phyloP scores from a whole-genome alignment of 2,113 vertebrate species.

The Globicephala melas region DNA sequence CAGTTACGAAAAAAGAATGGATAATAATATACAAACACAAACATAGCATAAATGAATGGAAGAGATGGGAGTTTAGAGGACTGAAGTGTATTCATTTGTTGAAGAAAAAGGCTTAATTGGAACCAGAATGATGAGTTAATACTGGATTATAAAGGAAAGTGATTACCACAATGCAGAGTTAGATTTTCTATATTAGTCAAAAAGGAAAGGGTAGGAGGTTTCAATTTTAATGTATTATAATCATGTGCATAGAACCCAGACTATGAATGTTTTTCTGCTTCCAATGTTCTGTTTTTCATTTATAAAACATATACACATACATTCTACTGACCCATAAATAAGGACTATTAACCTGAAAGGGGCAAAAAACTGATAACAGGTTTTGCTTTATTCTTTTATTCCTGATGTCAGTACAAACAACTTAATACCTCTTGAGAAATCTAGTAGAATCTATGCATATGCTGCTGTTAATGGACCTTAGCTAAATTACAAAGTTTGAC shows the following conservation, averaged over 20 bases:
- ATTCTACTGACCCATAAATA: background rate
- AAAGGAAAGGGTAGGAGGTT: background rate
- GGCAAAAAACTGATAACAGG: background rate
- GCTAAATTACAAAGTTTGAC: background rate
- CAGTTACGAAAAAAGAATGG: background rate
- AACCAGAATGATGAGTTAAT: background rate
- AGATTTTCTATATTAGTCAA: background rate
- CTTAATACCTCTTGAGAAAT: background rate
- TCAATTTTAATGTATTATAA: background rate
- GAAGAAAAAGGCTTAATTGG: background rate
- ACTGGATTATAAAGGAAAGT: background rate
- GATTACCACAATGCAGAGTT: background rate
- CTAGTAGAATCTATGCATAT: background rate
- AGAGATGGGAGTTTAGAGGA: background rate
- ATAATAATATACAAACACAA: background rate
- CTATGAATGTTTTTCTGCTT: background rate
- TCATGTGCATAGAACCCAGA: background rate
- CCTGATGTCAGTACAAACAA: background rate
- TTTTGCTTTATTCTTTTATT: background rate
- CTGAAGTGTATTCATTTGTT: background rate
- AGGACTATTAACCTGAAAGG: background rate
- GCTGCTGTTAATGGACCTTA: background rate
- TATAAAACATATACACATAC: background rate
- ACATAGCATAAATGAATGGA: background rate
- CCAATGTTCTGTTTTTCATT: background rate